phyloP scores from a whole-genome alignment of 1,140 invertebrate species.

The Phymastichus coffea region DNA sequence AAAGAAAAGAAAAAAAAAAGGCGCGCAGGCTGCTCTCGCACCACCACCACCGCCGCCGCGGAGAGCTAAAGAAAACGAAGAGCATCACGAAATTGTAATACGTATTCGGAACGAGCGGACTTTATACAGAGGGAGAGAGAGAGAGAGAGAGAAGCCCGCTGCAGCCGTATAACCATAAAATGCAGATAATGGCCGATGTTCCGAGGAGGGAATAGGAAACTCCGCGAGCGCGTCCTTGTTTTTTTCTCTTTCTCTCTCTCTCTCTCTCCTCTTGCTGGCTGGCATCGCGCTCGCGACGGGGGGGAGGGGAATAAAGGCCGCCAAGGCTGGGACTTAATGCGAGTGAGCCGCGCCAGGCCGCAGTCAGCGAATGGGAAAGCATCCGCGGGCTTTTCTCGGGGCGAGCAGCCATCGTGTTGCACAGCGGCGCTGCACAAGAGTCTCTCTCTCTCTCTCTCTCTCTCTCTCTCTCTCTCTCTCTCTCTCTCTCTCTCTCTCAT shows the following conservation, averaged over 20 bases:
- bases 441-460: too few relatives aligned
- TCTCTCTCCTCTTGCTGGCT: background rate
- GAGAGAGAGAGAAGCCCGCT: constrained; percentile 32
- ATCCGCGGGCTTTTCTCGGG: background rate
- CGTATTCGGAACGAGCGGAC: constrained; percentile 29
- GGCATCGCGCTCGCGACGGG: background rate
- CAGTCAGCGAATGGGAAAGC: constrained; percentile 29
- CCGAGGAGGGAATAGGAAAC: constrained; percentile 1
- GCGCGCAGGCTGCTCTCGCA: background rate
- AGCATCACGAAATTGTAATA: constrained; percentile 44
- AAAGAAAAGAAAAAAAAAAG: constrained; percentile 5
- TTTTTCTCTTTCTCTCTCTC: background rate
- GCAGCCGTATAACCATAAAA: constrained; percentile 55
- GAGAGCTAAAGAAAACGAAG: background rate
- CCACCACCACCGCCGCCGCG: background rate
- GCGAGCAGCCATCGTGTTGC: background rate
- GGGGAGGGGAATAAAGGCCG: constrained; percentile 34
- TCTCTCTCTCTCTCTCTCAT: too few relatives aligned
- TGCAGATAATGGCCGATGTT: constrained; percentile 48
- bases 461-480: too few relatives aligned
- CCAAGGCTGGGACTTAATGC: constrained; percentile 43
- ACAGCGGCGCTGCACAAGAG: too few relatives aligned
- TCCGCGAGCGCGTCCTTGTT: constrained; percentile 10
- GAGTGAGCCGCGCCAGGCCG: constrained; percentile 3
- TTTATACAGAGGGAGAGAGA: too few relatives aligned